A percentile compares a stretch with the other conserved stretches of the same genome.
Evolutionary conservation across 2,888 invertebrate genomes (phyloP).

Genomic region (Hirudinaria manillensis): DNA sequence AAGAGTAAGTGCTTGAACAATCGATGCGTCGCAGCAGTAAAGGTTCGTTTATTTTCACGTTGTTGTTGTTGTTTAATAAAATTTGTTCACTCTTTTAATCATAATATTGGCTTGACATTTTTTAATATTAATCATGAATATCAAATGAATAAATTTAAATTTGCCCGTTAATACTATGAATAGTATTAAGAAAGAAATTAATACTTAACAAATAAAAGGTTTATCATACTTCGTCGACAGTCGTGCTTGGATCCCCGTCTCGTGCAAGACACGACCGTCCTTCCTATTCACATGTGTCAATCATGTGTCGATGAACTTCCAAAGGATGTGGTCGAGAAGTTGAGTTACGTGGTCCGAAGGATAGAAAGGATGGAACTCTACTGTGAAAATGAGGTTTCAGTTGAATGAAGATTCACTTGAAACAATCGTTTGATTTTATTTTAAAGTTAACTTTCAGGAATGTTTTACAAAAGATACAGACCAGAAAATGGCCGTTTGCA

Average conservation of each 20-base stretch:
- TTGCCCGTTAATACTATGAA: no score
- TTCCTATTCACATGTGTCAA: conserved; percentile 28
- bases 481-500: conserved; percentile 19
- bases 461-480: conserved; percentile 3
- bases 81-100: no score
- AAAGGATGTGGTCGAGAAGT: not conserved
- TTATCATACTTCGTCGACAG: not conserved
- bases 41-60: conserved; percentile 44
- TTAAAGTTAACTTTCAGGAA: not conserved
- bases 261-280: conserved; percentile 14
- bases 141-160: no score
- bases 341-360: conserved; percentile 17
- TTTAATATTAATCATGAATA: no score
- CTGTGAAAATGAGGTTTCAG: conserved; percentile 26
- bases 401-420: not conserved
- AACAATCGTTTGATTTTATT: not conserved
- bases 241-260: conserved; percentile 26
- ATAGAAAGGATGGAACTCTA: conserved; percentile 26
- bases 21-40: conserved; percentile 54
- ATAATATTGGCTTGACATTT: no score
- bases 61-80: no score
- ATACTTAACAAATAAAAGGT: not conserved
- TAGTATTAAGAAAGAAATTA: not conserved
- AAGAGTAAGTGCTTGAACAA: conserved; percentile 75
- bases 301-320: conserved; percentile 26